Evolutionary conservation across 2,113 vertebrate genomes (phyloP).

Genomic region (Cheilinus undulatus): DNA sequence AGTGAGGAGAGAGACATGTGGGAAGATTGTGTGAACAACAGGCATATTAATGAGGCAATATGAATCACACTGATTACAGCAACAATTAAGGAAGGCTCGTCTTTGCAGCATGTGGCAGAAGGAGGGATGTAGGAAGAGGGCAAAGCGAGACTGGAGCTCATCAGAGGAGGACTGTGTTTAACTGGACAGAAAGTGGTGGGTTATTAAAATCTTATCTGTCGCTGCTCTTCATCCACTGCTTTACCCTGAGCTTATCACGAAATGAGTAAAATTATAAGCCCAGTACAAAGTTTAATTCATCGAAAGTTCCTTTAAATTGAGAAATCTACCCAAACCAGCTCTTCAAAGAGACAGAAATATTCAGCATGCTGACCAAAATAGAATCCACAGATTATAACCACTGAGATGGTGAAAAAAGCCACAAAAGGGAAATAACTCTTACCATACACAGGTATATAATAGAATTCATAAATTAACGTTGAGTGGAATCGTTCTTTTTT

Average conservation of each 20-base stretch:
- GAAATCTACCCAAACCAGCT: neutral
- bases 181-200: conserved; percentile 8
- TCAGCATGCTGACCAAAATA: neutral
- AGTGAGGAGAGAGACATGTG: conserved; percentile 63
- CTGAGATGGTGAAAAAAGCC: neutral
- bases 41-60: conserved; percentile 85
- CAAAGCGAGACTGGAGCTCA: conserved; percentile 35
- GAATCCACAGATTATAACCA: neutral
- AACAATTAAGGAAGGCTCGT: conserved; percentile 79
- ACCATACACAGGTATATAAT: too few relatives aligned
- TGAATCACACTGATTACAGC: conserved; percentile 83
- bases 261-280: neutral
- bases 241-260: neutral
- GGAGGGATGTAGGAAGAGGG: conserved; percentile 52
- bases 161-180: conserved; percentile 31
- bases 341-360: neutral
- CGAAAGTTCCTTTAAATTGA: neutral
- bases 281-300: neutral
- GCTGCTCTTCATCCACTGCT: neutral
- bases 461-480: too few relatives aligned
- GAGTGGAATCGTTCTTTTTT: too few relatives aligned
- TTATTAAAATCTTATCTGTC: conserved; percentile 12
- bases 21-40: conserved; percentile 79
- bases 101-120: conserved; percentile 68
- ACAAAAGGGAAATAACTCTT: neutral